Base-by-base conservation (phyloP, 1,140 invertebrate genomes). In the Drosophila pectinifera region DNA sequence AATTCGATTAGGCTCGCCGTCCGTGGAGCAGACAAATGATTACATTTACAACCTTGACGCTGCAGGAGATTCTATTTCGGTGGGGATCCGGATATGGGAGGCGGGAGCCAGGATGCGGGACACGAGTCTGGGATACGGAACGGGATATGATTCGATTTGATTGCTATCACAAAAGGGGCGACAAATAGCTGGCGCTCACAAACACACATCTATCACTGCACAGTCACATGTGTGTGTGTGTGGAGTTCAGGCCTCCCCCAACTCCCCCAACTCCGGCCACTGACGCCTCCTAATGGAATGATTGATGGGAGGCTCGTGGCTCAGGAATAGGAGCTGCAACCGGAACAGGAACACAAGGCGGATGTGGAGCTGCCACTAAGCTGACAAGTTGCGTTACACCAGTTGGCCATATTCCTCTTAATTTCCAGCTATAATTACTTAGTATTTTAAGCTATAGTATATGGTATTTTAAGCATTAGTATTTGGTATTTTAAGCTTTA, bases 61-160 rank as follows among this genome's bases (percentile, higher is more conserved):
- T 58, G 62, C 45, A 16, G 26, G 54, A 72, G 75, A 88, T 88
- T 78, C 79, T 82, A 82, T 86, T 85, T 75, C 76, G 51, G 26
- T 14, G 34, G 43, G 41, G 38, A 54, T 51, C 31, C 45, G 55
- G 73, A 45, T 56, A 11, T 51, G 16, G 45, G 51, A 46, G n/a
- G n/a, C n/a, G n/a, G n/a, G n/a, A n/a, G 22, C 22, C 22, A 13
- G 45, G 51, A 48, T 11, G 22, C 48, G 77, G 73, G 24, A 18
- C 14, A 3, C 4, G 18, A 24, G 22, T 24, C 31, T 22, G 28
- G 48, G 31, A 28, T 18, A 28, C 48, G 78, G 73, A 81, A 65
- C 41, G 78, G 82, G 83, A 86, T 88, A 86, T 82, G 69, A 88
- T 86, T 82, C 79, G 74, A 86, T 86, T 86, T 79, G 79, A 86